phyloP scores from a whole-genome alignment of 2,888 invertebrate species.

The Scotopteryx bipunctaria region DNA sequence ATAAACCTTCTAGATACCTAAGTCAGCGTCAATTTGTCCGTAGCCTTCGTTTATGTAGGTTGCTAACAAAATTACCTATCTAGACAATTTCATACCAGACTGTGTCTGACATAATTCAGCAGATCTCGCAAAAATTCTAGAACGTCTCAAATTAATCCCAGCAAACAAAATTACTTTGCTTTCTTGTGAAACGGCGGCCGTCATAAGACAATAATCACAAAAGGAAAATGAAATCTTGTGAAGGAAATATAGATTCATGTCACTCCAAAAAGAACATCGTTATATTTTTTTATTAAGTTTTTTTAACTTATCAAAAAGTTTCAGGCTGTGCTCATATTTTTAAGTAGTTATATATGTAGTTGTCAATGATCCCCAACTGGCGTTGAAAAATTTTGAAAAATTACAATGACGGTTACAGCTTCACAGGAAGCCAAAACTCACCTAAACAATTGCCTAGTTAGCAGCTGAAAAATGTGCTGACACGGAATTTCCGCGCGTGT shows the following conservation, averaged over 20 bases:
- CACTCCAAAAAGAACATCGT: no score
- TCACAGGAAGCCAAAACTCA: background rate
- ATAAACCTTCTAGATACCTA: no score
- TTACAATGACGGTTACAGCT: background rate
- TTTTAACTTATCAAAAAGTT: no score
- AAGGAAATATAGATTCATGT: no score
- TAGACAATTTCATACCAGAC: background rate
- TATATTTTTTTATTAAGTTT: no score
- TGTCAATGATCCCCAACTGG: no score
- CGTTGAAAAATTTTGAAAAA: no score
- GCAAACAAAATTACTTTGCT: constrained; percentile 12
- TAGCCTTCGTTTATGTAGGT: background rate
- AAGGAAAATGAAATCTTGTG: no score
- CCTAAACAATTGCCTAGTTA: constrained; percentile 22
- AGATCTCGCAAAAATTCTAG: constrained; percentile 14
- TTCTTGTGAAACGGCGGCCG: background rate
- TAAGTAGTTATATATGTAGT: no score
- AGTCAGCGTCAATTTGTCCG: no score
- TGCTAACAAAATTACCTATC: background rate
- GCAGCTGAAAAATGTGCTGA: constrained; percentile 24
- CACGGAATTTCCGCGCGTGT: constrained; percentile 24
- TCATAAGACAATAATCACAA: background rate
- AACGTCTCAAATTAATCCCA: constrained; percentile 16
- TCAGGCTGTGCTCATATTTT: no score
- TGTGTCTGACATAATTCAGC: constrained; percentile 7